Evolutionary conservation across 2,113 vertebrate species (phyloP), one percentile per base, ranked within the genome.

Genomic region (Meles meles): DNA sequence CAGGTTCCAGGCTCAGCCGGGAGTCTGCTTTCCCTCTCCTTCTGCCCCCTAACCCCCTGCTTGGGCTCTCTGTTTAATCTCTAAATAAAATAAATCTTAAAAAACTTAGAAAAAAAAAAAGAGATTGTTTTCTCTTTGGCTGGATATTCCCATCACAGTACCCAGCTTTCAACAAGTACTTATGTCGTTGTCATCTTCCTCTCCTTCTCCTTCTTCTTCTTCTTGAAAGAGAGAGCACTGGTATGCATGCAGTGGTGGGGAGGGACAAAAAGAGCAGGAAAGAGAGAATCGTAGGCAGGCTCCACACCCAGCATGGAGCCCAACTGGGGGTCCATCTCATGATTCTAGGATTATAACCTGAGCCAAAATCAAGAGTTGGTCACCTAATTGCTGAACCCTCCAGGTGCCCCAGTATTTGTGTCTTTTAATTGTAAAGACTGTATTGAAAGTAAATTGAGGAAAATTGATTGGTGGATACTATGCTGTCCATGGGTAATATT

Each of bases 401-500:
- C 65, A 67, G 31, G 65, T 18, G 6, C 65, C 65, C 65, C 31
- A 47, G 14, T 88, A n/a, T 2, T 83, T 55, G 0, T 52, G 89
- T 71, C 7, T 49, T 96, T 87, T 87, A 77, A 42, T 87, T 44
- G 17, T 67, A 63, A 89, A 95, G 5, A 37, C 4, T 94, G 65
- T 55, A 23, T 67, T 92, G 6, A 89, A 49, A 90, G 37, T 5
- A 95, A 77, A 37, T 47, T 81, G 20, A 74, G 67, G 44, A 86
- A 80, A 81, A 93, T 44, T 82, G 27, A 76, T 27, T 85, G 44
- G 34, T 76, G 13, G 23, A 42, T 42, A 0, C 39, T 77, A 34
- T 17, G 47, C 29, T 5, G 59, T 61, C 18, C 61, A 10, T 67
- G 9, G 44, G 17, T 79, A 34, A 49, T 87, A 67, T 9, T 79